phyloP scores from a whole-genome alignment of 2,113 vertebrate species.

The Xenopus borealis region DNA sequence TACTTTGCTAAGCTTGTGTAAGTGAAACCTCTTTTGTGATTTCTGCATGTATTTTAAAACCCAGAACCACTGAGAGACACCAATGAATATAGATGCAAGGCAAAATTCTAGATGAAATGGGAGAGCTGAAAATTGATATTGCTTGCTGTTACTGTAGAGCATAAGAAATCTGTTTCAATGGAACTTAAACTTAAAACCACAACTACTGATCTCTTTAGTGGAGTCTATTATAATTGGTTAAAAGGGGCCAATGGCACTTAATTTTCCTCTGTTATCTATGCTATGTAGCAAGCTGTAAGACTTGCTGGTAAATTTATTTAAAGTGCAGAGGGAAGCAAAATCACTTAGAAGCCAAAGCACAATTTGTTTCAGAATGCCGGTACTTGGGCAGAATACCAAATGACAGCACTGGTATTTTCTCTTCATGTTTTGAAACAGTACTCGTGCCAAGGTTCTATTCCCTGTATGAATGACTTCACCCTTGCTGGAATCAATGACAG shows the following conservation, averaged over 20 bases:
- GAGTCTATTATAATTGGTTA: slow-evolving; percentile 20
- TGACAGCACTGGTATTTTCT: slow-evolving; percentile 46
- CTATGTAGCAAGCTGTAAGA: not conserved
- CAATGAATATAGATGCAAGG: too few species aligned
- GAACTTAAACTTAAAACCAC: slow-evolving; percentile 4
- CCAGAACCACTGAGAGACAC: too few species aligned
- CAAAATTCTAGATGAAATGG: too few species aligned
- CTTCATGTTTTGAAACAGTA: slow-evolving; percentile 34
- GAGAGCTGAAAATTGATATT: too few species aligned
- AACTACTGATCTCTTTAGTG: not conserved
- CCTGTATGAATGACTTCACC: slow-evolving; percentile 18
- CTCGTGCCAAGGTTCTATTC: slow-evolving; percentile 24
- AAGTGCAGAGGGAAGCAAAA: slow-evolving; percentile 47
- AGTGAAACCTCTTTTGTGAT: too few species aligned
- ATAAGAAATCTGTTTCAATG: not conserved
- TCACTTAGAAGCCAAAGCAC: slow-evolving; percentile 49
- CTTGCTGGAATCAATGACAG: slow-evolving; percentile 8
- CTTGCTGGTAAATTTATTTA: slow-evolving; percentile 29
- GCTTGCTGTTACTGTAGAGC: not conserved
- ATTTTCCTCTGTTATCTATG: slow-evolving; percentile 7
- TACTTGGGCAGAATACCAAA: slow-evolving; percentile 48
- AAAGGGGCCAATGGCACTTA: slow-evolving; percentile 14
- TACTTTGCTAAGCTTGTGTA: too few species aligned
- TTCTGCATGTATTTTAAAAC: too few species aligned
- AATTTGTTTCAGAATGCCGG: slow-evolving; percentile 46